phyloP scores from a whole-genome alignment of 2,888 invertebrate species.

The Aelia acuminata region DNA sequence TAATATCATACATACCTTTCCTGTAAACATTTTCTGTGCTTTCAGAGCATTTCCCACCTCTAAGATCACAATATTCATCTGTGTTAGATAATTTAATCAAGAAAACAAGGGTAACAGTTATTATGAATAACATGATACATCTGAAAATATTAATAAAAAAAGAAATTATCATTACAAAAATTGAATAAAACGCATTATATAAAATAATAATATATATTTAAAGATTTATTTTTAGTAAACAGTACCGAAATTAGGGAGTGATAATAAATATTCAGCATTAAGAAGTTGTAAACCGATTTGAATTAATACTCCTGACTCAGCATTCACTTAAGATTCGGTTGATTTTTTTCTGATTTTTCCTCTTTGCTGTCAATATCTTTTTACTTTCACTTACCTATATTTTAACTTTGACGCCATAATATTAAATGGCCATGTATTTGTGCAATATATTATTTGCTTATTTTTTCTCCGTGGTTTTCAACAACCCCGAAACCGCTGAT shows the following conservation, averaged over 20 bases:
- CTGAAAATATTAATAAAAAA: background rate
- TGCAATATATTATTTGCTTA: too few relatives aligned
- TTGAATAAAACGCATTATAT: background rate
- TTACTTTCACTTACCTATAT: background rate
- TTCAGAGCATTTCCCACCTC: background rate
- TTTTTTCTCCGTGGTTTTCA: too few relatives aligned
- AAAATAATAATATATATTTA: background rate
- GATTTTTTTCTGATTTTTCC: background rate
- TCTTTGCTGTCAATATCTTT: background rate
- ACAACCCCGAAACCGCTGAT: too few relatives aligned
- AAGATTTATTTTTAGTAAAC: background rate
- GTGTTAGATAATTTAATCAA: conserved; percentile 34
- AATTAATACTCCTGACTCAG: background rate
- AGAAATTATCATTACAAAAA: background rate
- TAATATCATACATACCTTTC: conserved; percentile 2
- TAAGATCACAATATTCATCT: conserved; percentile 15
- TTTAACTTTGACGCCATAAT: too few relatives aligned
- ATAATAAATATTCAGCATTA: background rate
- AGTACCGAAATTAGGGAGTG: background rate
- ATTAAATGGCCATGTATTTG: too few relatives aligned
- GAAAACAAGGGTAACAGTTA: background rate
- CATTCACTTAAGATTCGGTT: background rate
- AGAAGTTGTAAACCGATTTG: background rate
- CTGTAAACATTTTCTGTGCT: background rate
- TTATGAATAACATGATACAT: conserved; percentile 2